These are phyloP conservation scores for Platalea minor DNA, from an alignment of 2,797 vertebrate species.

Conservation along the genomic window DNA sequence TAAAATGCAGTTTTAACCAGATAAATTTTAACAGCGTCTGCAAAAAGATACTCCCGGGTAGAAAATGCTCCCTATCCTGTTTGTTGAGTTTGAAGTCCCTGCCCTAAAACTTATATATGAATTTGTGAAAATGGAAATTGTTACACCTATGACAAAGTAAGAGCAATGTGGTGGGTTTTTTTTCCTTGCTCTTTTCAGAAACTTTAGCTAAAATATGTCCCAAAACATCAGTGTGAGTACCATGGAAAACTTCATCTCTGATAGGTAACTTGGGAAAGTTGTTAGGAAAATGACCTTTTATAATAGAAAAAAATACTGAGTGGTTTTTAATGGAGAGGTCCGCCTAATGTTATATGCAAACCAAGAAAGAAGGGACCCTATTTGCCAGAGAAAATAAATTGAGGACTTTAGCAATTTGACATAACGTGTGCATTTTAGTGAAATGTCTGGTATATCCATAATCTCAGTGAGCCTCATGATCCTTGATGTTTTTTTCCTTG, in stretches of 20 bases:
- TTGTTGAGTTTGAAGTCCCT: not conserved
- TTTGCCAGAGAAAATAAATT: not conserved
- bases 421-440: not conserved
- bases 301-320: not conserved
- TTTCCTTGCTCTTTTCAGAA: not conserved
- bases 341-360: not conserved
- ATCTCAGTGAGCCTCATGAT: accelerated
- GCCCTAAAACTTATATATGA: not conserved
- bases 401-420: not conserved
- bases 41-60: not conserved
- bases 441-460: not conserved
- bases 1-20: not conserved
- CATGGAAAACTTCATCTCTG: not conserved
- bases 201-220: not conserved
- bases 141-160: not conserved
- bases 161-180: not conserved
- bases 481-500: not conserved
- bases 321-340: not conserved
- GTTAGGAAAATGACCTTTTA: not conserved
- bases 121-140: not conserved
- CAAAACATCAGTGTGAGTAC: not conserved
- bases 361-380: not conserved
- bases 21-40: not conserved
- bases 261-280: not conserved
- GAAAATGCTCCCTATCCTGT: not conserved